Evolutionary conservation across 2,113 vertebrate genomes (phyloP).

Genomic region (Pyxicephalus adspersus): DNA sequence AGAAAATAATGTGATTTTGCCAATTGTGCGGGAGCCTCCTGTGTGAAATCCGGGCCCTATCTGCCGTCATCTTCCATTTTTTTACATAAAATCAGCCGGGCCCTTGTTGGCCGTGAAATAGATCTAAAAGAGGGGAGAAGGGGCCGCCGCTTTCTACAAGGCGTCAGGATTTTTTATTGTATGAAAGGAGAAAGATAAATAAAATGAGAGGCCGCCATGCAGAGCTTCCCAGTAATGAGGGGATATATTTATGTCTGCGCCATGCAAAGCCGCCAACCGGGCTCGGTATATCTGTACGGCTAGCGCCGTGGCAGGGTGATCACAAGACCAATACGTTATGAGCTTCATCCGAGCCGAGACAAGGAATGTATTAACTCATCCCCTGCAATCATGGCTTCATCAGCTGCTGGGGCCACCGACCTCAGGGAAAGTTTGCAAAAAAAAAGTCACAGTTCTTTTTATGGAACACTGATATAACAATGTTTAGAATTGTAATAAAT

Average conservation of each 20-base stretch:
- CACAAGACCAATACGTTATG: not conserved
- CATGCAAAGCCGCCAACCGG: slow-evolving; percentile 5
- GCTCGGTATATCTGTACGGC: not conserved
- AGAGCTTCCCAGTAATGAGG: slow-evolving; percentile 35
- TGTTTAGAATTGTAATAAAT: too few relatives aligned
- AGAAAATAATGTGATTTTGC: slow-evolving; percentile 51
- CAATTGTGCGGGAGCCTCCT: slow-evolving; percentile 31
- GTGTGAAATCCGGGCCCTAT: slow-evolving; percentile 25
- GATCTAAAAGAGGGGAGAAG: slow-evolving; percentile 5
- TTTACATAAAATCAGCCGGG: slow-evolving; percentile 48
- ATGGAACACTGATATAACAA: too few relatives aligned
- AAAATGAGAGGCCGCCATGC: not conserved
- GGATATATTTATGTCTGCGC: slow-evolving; percentile 37
- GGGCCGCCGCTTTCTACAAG: slow-evolving; percentile 14
- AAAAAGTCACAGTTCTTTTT: too few relatives aligned
- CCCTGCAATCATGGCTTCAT: too few relatives aligned
- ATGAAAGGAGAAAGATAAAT: slow-evolving; percentile 38
- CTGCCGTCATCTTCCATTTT: slow-evolving; percentile 23
- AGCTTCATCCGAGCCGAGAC: not conserved
- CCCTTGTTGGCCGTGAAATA: slow-evolving; percentile 28
- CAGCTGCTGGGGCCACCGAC: too few relatives aligned
- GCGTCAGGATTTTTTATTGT: slow-evolving; percentile 45
- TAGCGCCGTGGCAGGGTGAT: not conserved
- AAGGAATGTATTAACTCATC: not conserved
- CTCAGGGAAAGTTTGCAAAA: too few relatives aligned